Base-by-base conservation (phyloP, 2,797 vertebrate genomes). In the Hoplostethus mediterraneus region DNA sequence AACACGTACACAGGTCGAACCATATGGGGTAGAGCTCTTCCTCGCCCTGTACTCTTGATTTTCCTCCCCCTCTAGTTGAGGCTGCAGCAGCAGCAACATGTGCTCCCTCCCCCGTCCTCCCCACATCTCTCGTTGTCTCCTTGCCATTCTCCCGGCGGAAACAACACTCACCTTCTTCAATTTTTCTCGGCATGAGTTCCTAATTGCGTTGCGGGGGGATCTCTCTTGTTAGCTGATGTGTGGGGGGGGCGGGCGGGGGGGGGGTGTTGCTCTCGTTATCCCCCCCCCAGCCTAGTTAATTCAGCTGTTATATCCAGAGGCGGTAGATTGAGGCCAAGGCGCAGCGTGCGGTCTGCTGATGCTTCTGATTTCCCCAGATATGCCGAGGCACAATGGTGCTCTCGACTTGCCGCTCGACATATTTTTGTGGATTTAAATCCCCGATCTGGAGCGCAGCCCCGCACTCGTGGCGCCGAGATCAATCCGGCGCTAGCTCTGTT, bases 291-390 rank as follows among this genome's bases (percentile, higher is more conserved):
- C 71, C 78, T 84, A 75, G 77, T 84, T 80, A 70, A 70, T 78
- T 71, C 28, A 2, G 31, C 47, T 44, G 53, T 63, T 70, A 60
- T 69, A 77, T 79, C 73, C 65, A 70, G 68, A 72, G 66, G 64
- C 44, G 10, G 70, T 61, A 63, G 17, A 83, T 81, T 70, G 72
- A 76, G 71, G 77, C 71, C 54, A 56, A 38, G 69, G 67, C 75
- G 47, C 73, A 64, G 58, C 56, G 61, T 71, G 84, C 51, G 38
- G 73, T 80, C 53, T 76, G 66, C 77, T 59, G 79, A 86, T 83
- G 71, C 63, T 55, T 76, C 79, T 83, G 84, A 89, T 91, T 90
- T 89, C 84, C 86, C 80, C 31, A 14, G 75, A 83, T 81, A 74
- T 81, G 61, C 65, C 28, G 42, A 53, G 70, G 76, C 68, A 76